These are phyloP conservation scores for Sandelia bainsii DNA, from an alignment of 2,797 vertebrate genomes.

Conservation along the genomic window DNA sequence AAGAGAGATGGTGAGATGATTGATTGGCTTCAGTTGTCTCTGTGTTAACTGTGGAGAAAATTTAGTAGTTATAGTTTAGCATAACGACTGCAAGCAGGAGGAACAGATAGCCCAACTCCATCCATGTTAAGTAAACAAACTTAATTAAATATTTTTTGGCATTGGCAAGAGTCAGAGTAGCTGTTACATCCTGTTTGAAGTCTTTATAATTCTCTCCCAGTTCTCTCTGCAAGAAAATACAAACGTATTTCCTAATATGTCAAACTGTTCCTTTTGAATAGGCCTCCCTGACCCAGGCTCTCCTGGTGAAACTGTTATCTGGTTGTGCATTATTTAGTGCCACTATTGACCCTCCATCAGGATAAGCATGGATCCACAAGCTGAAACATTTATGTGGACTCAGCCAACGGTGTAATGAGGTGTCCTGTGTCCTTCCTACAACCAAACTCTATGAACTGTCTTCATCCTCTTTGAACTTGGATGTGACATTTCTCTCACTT, in stretches of 20 bases:
- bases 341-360: conserved; percentile 42
- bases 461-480: conserved; percentile 29
- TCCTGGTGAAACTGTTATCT: conserved; percentile 63
- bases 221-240: background rate
- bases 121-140: no score
- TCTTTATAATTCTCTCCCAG: background rate
- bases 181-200: background rate
- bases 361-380: conserved; percentile 49
- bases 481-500: conserved; percentile 40
- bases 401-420: conserved; percentile 73
- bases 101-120: no score
- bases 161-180: no score
- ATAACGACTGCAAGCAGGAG: no score
- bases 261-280: background rate
- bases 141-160: no score
- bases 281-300: background rate
- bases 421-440: conserved; percentile 63
- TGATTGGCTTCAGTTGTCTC: background rate
- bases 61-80: no score
- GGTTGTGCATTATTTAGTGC: conserved; percentile 70
- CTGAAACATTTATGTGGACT: conserved; percentile 78
- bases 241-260: background rate
- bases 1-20: background rate
- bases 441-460: conserved; percentile 36
- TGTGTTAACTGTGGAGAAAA: background rate